Percentiles rank a stretch among this genome's conserved stretches.
Evolutionary conservation across 2,797 vertebrate species (phyloP).

Genomic region (Eremophila alpestris): DNA sequence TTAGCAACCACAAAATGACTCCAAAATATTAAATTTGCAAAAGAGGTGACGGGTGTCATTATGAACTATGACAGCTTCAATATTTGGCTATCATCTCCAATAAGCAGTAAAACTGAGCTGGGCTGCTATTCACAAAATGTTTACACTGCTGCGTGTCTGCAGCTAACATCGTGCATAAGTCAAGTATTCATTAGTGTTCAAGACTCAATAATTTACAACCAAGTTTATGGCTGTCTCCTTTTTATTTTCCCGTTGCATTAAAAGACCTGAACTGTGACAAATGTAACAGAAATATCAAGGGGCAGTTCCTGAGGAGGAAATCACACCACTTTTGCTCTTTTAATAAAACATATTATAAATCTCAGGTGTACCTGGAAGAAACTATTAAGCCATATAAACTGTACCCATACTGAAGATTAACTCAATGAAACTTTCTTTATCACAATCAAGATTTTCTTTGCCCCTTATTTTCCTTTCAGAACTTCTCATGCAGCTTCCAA

Average conservation of each 20-base stretch:
- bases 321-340: neutral
- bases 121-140: neutral
- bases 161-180: neutral
- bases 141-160: neutral
- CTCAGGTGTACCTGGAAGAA: neutral
- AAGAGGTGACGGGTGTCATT: fast-evolving
- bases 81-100: neutral
- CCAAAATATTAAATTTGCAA: neutral
- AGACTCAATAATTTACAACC: neutral
- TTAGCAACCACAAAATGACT: neutral
- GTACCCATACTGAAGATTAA: neutral
- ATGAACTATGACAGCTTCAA: neutral
- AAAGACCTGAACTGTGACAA: neutral
- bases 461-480: neutral
- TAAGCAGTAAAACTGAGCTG: neutral
- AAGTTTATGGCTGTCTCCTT: neutral
- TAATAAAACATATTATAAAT: neutral
- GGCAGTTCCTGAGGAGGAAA: neutral
- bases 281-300: neutral
- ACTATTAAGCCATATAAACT: neutral
- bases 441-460: neutral
- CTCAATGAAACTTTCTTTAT: neutral
- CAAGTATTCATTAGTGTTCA: neutral
- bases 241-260: neutral
- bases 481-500: neutral